Percentiles rank a stretch among this genome's conserved stretches.
Evolutionary conservation across 2,113 vertebrate species (phyloP).

Genomic region (Pseudopodoces humilis): DNA sequence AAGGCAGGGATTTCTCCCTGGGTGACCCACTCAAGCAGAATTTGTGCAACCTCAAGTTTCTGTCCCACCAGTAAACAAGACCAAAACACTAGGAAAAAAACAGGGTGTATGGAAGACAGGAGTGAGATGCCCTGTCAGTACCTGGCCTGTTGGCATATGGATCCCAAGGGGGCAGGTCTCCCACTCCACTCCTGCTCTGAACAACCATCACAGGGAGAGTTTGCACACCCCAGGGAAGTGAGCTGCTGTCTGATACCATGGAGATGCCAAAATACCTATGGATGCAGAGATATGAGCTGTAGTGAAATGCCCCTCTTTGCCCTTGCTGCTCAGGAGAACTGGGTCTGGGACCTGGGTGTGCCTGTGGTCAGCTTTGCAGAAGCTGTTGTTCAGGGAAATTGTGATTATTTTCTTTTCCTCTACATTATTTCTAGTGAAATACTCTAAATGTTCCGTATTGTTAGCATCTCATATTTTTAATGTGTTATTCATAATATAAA

Average conservation of each 20-base stretch:
- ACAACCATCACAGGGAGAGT: not conserved
- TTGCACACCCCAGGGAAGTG: not conserved
- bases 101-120: not conserved
- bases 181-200: not conserved
- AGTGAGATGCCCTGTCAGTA: accelerated
- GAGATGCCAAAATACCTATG: not conserved
- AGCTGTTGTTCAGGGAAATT: not conserved
- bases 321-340: not conserved
- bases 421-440: not conserved
- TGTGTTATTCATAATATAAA: not conserved
- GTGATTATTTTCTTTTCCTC: not conserved
- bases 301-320: accelerated
- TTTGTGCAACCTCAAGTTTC: not conserved
- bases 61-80: not conserved
- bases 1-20: not conserved
- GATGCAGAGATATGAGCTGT: not conserved
- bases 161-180: not conserved
- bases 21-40: not conserved
- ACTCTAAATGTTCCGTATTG: not conserved
- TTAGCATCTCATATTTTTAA: not conserved
- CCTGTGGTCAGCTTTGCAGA: not conserved
- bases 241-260: accelerated
- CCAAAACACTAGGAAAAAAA: accelerated
- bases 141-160: too few species aligned
- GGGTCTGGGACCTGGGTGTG: not conserved